Evolutionary conservation across 2,113 vertebrate genomes (phyloP).

Genomic region (Pseudopodoces humilis): DNA sequence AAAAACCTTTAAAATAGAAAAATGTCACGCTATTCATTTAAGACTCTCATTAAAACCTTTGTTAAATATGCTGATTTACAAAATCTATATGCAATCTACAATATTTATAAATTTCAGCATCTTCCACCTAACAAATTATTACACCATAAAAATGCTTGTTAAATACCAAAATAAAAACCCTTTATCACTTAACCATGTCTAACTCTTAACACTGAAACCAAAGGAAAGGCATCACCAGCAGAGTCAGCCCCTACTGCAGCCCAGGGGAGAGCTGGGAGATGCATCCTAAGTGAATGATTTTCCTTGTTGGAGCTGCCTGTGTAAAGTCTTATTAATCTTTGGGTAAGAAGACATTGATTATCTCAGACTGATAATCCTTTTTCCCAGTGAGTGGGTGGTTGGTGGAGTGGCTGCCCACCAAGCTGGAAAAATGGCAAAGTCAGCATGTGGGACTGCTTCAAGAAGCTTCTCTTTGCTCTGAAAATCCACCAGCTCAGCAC

Average conservation of each 20-base stretch:
- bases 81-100: rapidly evolving
- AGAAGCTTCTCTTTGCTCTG: neutral
- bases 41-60: neutral
- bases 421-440: neutral
- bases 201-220: neutral
- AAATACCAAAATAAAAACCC: neutral
- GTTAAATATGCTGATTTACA: neutral
- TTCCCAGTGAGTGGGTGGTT: neutral
- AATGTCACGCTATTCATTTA: neutral
- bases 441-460: neutral
- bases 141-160: neutral
- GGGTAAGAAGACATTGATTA: neutral
- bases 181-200: neutral
- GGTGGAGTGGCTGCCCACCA: neutral
- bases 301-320: neutral
- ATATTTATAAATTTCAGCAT: neutral
- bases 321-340: neutral
- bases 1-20: neutral
- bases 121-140: neutral
- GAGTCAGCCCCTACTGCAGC: neutral
- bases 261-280: neutral
- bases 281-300: neutral
- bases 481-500: constrained; percentile 1
- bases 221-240: neutral
- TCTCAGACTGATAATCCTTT: neutral